Conservation (phyloP, 2,113 vertebrate species). For the Trichechus manatus region DNA sequence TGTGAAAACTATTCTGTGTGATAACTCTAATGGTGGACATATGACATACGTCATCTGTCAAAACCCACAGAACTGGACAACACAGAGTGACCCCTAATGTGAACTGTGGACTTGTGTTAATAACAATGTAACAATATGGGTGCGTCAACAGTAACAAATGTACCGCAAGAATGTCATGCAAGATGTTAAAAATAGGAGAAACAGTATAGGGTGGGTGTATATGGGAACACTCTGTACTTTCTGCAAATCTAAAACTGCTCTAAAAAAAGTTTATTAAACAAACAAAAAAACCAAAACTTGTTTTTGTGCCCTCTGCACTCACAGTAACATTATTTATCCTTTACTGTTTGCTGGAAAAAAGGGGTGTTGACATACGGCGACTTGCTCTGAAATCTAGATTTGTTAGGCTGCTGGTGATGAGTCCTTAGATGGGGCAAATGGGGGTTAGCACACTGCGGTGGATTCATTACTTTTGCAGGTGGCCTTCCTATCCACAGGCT, state of each 20-base stretch:
- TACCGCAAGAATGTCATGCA: background rate
- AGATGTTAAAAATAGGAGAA: background rate
- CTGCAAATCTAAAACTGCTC: background rate
- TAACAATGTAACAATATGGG: background rate
- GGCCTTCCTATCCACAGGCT: too few species aligned
- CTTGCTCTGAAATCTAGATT: too few species aligned
- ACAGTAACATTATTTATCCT: background rate
- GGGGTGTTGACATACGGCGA: rapidly evolving
- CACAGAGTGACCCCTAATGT: too few species aligned
- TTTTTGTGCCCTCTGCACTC: background rate
- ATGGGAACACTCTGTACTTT: background rate
- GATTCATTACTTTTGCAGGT: too few species aligned
- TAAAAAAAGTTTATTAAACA: background rate
- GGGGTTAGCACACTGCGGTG: background rate
- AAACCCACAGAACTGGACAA: too few species aligned
- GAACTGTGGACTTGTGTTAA: background rate
- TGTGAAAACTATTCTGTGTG: too few species aligned
- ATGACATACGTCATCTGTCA: too few species aligned
- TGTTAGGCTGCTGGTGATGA: rapidly evolving
- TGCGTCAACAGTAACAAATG: background rate
- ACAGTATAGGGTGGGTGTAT: background rate
- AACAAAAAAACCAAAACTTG: background rate
- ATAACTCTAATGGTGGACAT: too few species aligned
- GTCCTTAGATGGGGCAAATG: background rate
- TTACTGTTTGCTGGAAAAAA: background rate